phyloP scores from a whole-genome alignment of 2,888 invertebrate genomes.

The Flexamia atlantica region DNA sequence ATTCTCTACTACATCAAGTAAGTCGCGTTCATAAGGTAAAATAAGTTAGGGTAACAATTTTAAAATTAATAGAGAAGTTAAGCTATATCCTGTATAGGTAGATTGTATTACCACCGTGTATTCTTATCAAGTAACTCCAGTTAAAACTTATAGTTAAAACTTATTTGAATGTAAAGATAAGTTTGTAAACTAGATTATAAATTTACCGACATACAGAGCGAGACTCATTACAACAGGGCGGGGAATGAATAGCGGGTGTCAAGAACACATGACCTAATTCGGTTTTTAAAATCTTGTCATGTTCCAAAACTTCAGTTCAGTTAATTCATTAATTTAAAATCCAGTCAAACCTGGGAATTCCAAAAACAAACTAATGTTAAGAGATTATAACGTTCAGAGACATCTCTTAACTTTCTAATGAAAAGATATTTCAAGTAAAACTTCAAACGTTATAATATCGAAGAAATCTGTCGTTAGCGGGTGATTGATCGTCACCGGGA shows the following conservation, averaged over 20 bases:
- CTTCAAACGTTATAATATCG: background rate
- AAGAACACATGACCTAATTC: too few relatives aligned
- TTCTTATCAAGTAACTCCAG: too few relatives aligned
- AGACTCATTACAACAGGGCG: slow-evolving; percentile 25
- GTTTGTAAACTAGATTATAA: slow-evolving; percentile 34
- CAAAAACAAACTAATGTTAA: background rate
- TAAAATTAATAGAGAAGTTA: too few relatives aligned
- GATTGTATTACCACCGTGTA: too few relatives aligned
- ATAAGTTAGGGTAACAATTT: too few relatives aligned
- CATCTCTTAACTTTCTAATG: background rate
- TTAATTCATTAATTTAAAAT: too few relatives aligned
- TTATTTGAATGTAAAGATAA: background rate
- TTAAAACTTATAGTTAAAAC: too few relatives aligned
- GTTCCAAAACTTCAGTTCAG: too few relatives aligned
- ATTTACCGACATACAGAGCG: slow-evolving; percentile 1
- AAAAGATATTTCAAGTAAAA: background rate
- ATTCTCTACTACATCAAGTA: too few relatives aligned
- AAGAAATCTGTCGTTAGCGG: background rate
- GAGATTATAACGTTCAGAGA: background rate
- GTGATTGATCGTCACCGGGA: background rate
- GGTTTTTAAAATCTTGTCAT: too few relatives aligned
- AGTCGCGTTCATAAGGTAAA: too few relatives aligned
- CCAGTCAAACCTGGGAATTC: background rate
- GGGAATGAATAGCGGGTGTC: slow-evolving; percentile 41
- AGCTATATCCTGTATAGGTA: too few relatives aligned